These are phyloP conservation scores for Talpa occidentalis DNA, from an alignment of 2,113 vertebrate genomes.

Conservation along the genomic window DNA sequence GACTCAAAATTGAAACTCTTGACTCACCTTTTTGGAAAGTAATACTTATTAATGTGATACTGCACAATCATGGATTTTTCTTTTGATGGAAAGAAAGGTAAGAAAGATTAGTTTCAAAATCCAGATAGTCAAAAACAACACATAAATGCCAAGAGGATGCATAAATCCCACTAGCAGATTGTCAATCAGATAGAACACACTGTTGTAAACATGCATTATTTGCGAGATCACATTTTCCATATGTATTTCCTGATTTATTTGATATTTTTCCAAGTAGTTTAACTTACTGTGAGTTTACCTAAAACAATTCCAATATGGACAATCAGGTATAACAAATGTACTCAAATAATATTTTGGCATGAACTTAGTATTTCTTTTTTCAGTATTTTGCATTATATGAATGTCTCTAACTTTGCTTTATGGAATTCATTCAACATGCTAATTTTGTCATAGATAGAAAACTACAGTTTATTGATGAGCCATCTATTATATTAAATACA, in stretches of 20 bases:
- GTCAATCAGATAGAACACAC: neutral
- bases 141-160: neutral
- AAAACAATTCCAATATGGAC: neutral
- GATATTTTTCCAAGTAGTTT: conserved; percentile 15
- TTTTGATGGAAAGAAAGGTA: conserved; percentile 3
- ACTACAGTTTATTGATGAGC: neutral
- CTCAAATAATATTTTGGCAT: neutral
- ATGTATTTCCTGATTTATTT: conserved; percentile 41
- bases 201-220: conserved; percentile 45
- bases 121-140: neutral
- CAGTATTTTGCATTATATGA: neutral
- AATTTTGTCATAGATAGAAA: neutral
- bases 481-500: neutral
- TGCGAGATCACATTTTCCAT: conserved; percentile 19
- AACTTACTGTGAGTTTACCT: conserved; percentile 3
- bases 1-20: conserved; percentile 10
- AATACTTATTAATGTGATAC: conserved; percentile 1
- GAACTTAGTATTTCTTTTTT: neutral
- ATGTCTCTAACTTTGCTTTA: neutral
- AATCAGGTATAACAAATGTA: conserved; percentile 1
- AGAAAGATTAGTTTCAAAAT: conserved; percentile 34
- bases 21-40: conserved; percentile 28
- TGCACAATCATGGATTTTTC: neutral
- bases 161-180: conserved; percentile 32
- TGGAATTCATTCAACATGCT: neutral